Evolutionary conservation across 2,888 invertebrate genomes (phyloP), one percentile per base, ranked within the genome.

Genomic region (Ametastegia equiseti): DNA sequence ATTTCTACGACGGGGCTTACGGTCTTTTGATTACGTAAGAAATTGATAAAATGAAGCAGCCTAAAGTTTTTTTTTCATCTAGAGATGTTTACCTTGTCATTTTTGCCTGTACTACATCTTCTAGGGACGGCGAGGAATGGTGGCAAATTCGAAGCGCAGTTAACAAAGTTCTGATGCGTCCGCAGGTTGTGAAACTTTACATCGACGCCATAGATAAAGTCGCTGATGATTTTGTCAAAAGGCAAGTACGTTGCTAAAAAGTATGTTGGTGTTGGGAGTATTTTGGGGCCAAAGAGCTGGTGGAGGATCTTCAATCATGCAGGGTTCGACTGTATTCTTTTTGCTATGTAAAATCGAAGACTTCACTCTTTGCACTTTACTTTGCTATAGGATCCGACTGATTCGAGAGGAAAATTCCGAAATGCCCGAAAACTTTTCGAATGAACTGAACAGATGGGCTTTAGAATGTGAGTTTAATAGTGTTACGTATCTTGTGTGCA

Each of bases 381-480:
- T 71, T 45, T 36, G 13, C 23, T 23, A 45, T 30, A 92, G 92
- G 81, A 92, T 92, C 15, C 88, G 88, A 5, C 67, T 82, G 0
- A 88, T 90, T 33, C 88, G 90, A 2, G 87, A 92, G 84, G 82
- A 82, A 4, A 87, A 87, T 15, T 83, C 83, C 11, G 92, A 92
- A 86, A 89, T 93, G 50, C 91, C 92, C 0, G 88, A 85, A 0
- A 87, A 94, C 85, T 93, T 95, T 73, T 88, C 91, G 47, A 89
- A 92, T 23, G 94, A 95, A 90, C 88, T 94, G 27, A 93, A 93
- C 47, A 94, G 94, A 88, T 95, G 95, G 94, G 93, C 94, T 1
- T 88, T 95, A 78, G 95, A 95, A 91, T 94, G 93, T 65, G 65
- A 81, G 75, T 81, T 45, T 47, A 7, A 63, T n/a, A n/a, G n/a